Base-by-base conservation (phyloP, 2,113 vertebrate genomes). In the Lethenteron reissneri region DNA sequence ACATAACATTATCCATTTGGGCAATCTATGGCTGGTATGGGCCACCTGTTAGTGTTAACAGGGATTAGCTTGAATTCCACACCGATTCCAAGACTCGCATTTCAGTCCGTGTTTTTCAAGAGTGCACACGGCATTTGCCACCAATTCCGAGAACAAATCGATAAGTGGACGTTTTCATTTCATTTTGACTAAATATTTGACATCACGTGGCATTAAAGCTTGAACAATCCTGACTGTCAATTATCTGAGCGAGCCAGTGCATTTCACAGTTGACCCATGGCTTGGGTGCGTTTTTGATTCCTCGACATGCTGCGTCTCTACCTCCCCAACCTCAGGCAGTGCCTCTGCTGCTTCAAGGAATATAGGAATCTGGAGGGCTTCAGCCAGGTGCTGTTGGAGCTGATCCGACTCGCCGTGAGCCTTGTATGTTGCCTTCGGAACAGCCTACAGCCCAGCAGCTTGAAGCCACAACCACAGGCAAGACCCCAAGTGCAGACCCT, bases 281-380 rank as follows among this genome's bases (percentile, higher is more conserved):
- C 11, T 68, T 68, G 64, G n/a, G 10, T 11, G 25, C n/a, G 14
- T 71, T 21, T 57, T 71, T 21, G 19, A 25, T 71, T 71, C 25
- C 21, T 71, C 2, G 58, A 15, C 71, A 74, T 71, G 74, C 75
- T 74, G 25, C 69, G 70, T 13, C n/a, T 71, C 58, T 70, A 19
- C 75, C 76, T 76, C 71, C 76, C 81, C 71, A 77, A 70, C 77
- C 81, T 2, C 78, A 99, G 94, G 78, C 92, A 99, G 80, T 99
- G 92, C 87, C 85, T 99, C 57, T 99, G 94, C 86, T 99, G 94
- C 84, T 97, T 99, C 84, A 99, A 99, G 82, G 94, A 99, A 80
- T 99, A 97, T 83, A 99, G 97, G 79, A 92, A 97, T 81, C 82
- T 99, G 83, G 94, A 99, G 81, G 89, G 96, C 78, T 99, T 99